Conservation (phyloP, 2,888 invertebrate species). For the Pyrochroa serraticornis region DNA sequence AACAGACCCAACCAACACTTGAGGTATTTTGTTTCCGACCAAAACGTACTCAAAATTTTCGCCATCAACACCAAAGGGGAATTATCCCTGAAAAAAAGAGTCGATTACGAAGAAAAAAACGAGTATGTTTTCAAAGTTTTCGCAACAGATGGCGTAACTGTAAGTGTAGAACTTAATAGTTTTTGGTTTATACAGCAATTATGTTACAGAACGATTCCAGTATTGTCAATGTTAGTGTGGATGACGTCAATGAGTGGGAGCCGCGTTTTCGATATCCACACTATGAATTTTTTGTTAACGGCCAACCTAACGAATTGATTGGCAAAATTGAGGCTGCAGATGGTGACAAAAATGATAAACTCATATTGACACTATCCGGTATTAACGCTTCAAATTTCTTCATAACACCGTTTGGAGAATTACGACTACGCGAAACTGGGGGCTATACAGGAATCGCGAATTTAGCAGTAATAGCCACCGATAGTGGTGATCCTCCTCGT, state of each 20-base stretch:
- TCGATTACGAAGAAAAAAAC: constrained; percentile 79
- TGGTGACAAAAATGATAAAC: constrained; percentile 78
- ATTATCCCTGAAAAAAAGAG: constrained; percentile 71
- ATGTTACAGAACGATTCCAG: constrained; percentile 79
- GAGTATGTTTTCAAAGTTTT: constrained; percentile 79
- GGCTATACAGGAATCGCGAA: constrained; percentile 64
- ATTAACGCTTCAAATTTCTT: constrained; percentile 60
- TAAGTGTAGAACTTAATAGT: constrained; percentile 52
- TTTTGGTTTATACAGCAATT: background rate
- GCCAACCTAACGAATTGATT: constrained; percentile 54
- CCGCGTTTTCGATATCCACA: constrained; percentile 86
- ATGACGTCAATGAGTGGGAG: constrained; percentile 93
- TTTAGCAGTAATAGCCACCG: constrained; percentile 81
- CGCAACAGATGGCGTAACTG: constrained; percentile 79
- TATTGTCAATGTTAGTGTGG: constrained; percentile 77
- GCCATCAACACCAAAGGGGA: constrained; percentile 81
- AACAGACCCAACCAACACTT: constrained; percentile 70
- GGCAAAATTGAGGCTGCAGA: constrained; percentile 85
- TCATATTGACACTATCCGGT: constrained; percentile 69
- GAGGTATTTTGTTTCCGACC: constrained; percentile 77
- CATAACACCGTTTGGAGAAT: constrained; percentile 70
- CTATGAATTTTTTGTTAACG: constrained; percentile 76
- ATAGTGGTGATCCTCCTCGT: constrained; percentile 83
- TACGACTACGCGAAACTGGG: constrained; percentile 62
- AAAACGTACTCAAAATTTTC: constrained; percentile 75